A percentile compares a stretch with the other conserved stretches of the same genome.
These are phyloP conservation scores for Elmis aenea DNA, from an alignment of 2,888 invertebrate species.

Conservation along the genomic window DNA sequence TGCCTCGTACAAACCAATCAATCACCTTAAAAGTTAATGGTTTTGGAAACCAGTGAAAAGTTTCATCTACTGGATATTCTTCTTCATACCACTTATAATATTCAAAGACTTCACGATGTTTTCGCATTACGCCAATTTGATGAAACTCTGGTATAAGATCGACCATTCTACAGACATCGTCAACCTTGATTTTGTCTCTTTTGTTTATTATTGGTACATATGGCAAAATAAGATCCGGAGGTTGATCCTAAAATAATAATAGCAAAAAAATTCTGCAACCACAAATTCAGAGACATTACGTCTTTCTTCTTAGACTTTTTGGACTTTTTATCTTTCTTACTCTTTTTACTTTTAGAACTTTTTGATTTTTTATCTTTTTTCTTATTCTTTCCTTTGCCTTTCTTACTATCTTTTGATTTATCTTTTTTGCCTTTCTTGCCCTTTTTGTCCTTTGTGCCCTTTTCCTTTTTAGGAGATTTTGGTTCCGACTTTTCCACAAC, in stretches of 20 bases:
- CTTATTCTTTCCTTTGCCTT: conserved; percentile 11
- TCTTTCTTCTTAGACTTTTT: conserved; percentile 8
- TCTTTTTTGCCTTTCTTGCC: conserved; percentile 7
- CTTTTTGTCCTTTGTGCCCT: conserved; percentile 5
- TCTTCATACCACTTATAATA: no score
- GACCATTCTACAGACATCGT: conserved; percentile 4
- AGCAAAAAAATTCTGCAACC: conserved; percentile 4
- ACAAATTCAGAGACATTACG: no score
- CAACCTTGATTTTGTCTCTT: conserved; percentile 10
- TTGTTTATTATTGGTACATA: conserved; percentile 17
- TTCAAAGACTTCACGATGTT: no score
- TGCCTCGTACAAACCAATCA: background rate
- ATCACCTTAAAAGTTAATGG: conserved; percentile 5
- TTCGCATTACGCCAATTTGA: no score
- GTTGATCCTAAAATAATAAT: background rate
- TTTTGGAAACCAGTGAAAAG: conserved; percentile 7
- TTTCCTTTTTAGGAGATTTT: conserved; percentile 6
- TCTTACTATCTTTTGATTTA: conserved; percentile 11
- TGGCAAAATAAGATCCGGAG: conserved; percentile 12
- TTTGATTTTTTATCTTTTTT: conserved; percentile 5
- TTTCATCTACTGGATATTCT: conserved; percentile 1
- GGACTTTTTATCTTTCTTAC: conserved; percentile 10
- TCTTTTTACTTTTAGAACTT: background rate
- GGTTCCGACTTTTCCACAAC: conserved; percentile 1
- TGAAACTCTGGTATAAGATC: conserved; percentile 9